phyloP scores from a whole-genome alignment of 2,113 vertebrate genomes.

The Asarcornis scutulata region DNA sequence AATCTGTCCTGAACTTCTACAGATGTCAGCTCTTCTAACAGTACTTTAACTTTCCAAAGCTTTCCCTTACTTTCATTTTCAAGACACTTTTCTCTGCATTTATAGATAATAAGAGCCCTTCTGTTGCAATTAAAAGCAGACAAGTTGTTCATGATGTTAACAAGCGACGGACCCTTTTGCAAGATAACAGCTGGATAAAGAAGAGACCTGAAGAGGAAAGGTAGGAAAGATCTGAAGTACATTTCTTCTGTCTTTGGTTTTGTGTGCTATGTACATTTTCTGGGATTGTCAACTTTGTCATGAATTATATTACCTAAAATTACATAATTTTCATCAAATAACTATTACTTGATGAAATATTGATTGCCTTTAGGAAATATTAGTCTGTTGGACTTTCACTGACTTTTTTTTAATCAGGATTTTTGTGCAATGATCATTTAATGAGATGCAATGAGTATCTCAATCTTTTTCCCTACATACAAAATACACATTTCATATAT shows the following conservation, averaged over 20 bases:
- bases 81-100: neutral
- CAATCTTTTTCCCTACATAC: neutral
- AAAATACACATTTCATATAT: neutral
- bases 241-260: neutral
- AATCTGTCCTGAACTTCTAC: neutral
- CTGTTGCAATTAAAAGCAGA: slow-evolving; percentile 61
- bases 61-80: neutral
- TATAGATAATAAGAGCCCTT: slow-evolving; percentile 68
- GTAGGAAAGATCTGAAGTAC: slow-evolving; percentile 4
- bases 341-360: neutral
- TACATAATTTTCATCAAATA: neutral
- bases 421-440: neutral
- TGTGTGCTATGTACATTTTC: neutral
- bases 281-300: neutral
- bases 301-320: neutral
- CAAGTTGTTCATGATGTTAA: slow-evolving; percentile 78
- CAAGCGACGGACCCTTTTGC: slow-evolving; percentile 82
- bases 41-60: neutral
- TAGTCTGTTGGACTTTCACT: neutral
- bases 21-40: neutral
- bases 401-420: neutral
- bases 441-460: neutral
- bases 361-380: neutral
- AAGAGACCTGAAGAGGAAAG: slow-evolving; percentile 80
- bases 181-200: slow-evolving; percentile 95